Percentiles rank a stretch among this genome's conserved stretches.
Evolutionary conservation across 2,888 invertebrate genomes (phyloP).

Genomic region (Mantis religiosa): DNA sequence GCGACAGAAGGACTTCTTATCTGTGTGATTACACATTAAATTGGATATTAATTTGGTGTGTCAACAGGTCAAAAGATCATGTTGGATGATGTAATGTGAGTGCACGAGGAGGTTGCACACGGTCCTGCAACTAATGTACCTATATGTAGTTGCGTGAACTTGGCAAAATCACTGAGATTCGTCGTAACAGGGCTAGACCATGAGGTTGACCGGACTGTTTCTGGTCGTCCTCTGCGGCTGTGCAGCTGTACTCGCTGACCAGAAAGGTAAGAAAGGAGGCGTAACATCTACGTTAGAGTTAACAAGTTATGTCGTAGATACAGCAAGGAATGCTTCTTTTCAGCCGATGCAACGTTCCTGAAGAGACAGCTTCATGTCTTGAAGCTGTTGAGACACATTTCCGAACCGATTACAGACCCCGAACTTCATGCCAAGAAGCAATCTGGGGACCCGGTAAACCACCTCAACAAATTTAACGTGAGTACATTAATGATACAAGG

Average conservation of each 20-base stretch:
- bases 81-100: background rate
- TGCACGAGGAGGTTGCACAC: background rate
- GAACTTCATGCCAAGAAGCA: conserved; percentile 28
- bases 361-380: conserved; percentile 31
- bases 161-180: background rate
- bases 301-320: too few relatives aligned
- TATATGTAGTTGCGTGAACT: background rate
- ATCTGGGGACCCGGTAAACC: conserved; percentile 29
- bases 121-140: background rate
- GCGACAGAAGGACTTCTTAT: background rate
- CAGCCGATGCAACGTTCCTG: conserved; percentile 30
- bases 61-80: background rate
- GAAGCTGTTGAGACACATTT: conserved; percentile 30
- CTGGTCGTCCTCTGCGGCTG: background rate
- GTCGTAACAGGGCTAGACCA: background rate
- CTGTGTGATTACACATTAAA: background rate
- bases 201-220: background rate
- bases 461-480: conserved; percentile 28
- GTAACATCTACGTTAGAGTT: too few relatives aligned
- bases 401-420: conserved; percentile 28
- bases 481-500: too few relatives aligned
- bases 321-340: too few relatives aligned
- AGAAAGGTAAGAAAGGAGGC: background rate
- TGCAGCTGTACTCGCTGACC: background rate
- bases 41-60: background rate